A percentile compares a stretch with the other conserved stretches of the same genome.
phyloP scores from a whole-genome alignment of 2,113 vertebrate species.

The Mystacornis crossleyi region DNA sequence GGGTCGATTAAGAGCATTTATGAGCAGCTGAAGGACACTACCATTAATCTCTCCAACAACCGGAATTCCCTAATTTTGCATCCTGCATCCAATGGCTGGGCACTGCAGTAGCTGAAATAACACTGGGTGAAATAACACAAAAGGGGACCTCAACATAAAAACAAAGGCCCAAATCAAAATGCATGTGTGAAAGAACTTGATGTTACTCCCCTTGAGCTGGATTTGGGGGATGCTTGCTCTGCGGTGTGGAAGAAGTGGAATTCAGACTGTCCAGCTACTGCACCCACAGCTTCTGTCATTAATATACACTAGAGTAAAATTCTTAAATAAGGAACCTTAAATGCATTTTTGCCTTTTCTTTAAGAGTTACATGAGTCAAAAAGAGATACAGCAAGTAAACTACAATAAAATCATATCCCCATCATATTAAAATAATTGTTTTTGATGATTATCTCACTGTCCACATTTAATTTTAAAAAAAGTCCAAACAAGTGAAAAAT shows the following conservation, averaged over 20 bases:
- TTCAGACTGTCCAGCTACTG: background rate
- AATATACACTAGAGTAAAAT: background rate
- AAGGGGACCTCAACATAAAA: background rate
- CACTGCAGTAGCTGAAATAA: background rate
- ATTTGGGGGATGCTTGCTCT: background rate
- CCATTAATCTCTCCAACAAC: background rate
- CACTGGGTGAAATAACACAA: background rate
- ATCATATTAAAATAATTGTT: background rate
- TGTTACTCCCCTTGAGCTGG: background rate
- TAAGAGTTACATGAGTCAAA: background rate
- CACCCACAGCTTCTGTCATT: background rate
- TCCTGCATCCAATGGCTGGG: background rate
- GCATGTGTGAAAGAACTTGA: rapidly evolving
- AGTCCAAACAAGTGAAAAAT: background rate
- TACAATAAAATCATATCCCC: background rate
- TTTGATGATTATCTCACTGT: background rate
- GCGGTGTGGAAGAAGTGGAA: background rate
- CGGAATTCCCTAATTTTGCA: background rate
- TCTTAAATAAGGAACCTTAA: background rate
- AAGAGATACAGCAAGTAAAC: background rate
- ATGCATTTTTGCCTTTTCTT: background rate
- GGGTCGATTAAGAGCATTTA: background rate
- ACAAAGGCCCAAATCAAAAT: background rate
- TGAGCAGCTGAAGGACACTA: background rate
- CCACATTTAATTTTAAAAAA: background rate